phyloP scores from a whole-genome alignment of 2,888 invertebrate genomes.

The Pediacus dermestoides region DNA sequence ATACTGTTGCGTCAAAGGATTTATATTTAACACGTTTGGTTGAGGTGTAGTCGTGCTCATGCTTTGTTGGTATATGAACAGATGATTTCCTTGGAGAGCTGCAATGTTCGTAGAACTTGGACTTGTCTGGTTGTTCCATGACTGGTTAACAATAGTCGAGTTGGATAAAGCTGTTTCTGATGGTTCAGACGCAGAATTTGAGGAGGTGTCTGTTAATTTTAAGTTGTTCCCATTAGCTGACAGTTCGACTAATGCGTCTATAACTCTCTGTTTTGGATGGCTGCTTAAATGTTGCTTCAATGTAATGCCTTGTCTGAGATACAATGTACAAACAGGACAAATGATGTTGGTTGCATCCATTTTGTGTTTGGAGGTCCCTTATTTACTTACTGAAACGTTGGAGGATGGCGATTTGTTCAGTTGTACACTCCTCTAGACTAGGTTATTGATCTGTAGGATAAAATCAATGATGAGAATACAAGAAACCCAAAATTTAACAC shows the following conservation, averaged over 20 bases:
- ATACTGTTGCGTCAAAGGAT: constrained; percentile 54
- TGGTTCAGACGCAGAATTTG: constrained; percentile 9
- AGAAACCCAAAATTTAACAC: too few relatives aligned
- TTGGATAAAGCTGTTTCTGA: constrained; percentile 8
- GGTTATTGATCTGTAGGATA: constrained; percentile 41
- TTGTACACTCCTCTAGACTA: constrained; percentile 30
- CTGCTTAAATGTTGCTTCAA: constrained; percentile 78
- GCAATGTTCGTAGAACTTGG: constrained; percentile 31
- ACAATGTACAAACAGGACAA: constrained; percentile 84
- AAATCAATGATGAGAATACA: constrained; percentile 37
- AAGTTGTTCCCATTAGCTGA: constrained; percentile 18
- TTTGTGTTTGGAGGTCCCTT: constrained; percentile 24
- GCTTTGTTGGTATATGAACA: constrained; percentile 58
- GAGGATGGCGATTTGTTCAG: constrained; percentile 21
- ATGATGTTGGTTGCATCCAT: constrained; percentile 48
- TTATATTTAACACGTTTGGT: constrained; percentile 45
- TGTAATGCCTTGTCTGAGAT: constrained; percentile 77
- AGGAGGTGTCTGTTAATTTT: constrained; percentile 22
- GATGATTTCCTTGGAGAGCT: constrained; percentile 47
- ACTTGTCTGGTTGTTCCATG: constrained; percentile 29
- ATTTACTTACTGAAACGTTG: constrained; percentile 6
- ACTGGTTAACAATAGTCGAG: constrained; percentile 43
- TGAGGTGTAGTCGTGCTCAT: constrained; percentile 50
- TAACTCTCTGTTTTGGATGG: constrained; percentile 85
- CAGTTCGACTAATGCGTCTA: constrained; percentile 63